A percentile compares a stretch with the other conserved stretches of the same genome.
Evolutionary conservation across 2,888 invertebrate genomes (phyloP).

Genomic region (Drosophila neoperkinsi): DNA sequence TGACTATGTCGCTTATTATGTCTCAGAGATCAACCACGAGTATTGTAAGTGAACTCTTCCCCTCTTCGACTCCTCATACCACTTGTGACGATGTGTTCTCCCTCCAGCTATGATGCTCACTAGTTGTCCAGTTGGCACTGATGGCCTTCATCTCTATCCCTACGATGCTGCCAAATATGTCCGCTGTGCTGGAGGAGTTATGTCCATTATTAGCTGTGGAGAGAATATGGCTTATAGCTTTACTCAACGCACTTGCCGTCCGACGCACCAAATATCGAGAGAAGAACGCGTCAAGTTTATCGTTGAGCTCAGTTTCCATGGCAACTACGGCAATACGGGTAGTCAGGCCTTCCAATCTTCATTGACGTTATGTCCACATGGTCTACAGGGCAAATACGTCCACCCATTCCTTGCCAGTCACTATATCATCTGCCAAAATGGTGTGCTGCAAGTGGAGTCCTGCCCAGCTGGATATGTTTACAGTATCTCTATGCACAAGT

Average conservation of each 20-base stretch:
- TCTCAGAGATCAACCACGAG: slow-evolving; percentile 71
- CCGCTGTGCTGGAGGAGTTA: slow-evolving; percentile 87
- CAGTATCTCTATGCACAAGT: slow-evolving; percentile 86
- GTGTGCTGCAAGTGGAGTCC: slow-evolving; percentile 87
- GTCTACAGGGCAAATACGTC: slow-evolving; percentile 87
- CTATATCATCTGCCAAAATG: slow-evolving; percentile 88
- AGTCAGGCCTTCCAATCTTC: slow-evolving; percentile 46
- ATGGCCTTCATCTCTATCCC: slow-evolving; percentile 88
- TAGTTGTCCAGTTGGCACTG: slow-evolving; percentile 85
- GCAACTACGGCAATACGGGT: slow-evolving; percentile 40
- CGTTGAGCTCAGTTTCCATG: slow-evolving; percentile 42
- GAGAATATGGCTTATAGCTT: slow-evolving; percentile 87
- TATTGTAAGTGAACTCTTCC: slow-evolving; percentile 71
- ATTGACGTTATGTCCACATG: slow-evolving; percentile 83
- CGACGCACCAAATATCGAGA: slow-evolving; percentile 35
- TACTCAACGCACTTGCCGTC: slow-evolving; percentile 56
- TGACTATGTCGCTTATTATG: slow-evolving; percentile 74
- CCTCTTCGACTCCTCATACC: background rate
- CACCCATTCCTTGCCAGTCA: slow-evolving; percentile 88
- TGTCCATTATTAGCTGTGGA: slow-evolving; percentile 87
- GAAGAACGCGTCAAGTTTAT: slow-evolving; percentile 62
- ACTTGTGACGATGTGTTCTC: background rate
- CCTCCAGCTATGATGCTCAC: slow-evolving; percentile 63
- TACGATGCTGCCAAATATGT: slow-evolving; percentile 88
- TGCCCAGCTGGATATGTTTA: slow-evolving; percentile 88